Percentiles rank a stretch among this genome's conserved stretches.
Evolutionary conservation across 1,140 invertebrate species (phyloP).

Genomic region (Drosophila carrolli): DNA sequence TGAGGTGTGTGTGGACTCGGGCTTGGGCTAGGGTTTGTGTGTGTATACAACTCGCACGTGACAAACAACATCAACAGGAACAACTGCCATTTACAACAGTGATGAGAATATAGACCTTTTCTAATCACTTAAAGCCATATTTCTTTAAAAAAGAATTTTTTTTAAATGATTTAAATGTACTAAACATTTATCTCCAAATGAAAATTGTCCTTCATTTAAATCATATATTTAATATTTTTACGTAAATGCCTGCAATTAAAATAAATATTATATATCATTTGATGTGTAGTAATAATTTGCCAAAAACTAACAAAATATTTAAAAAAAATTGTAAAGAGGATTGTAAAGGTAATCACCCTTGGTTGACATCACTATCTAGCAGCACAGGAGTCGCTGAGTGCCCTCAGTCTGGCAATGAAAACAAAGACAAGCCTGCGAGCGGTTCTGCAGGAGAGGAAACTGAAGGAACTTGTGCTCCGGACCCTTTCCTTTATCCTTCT

Average conservation of each 20-base stretch:
- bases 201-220: too few species aligned
- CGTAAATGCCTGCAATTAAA: too few species aligned
- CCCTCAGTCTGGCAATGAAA: conserved; percentile 30
- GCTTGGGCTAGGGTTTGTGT: conserved; percentile 9
- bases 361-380: neutral
- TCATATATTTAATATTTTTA: too few species aligned
- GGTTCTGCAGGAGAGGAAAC: conserved; percentile 18
- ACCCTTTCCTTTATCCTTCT: conserved; percentile 10
- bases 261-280: neutral
- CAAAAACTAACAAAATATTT: neutral
- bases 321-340: neutral
- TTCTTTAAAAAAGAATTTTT: too few species aligned
- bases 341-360: neutral
- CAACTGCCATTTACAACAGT: conserved; percentile 3
- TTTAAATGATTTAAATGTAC: too few species aligned
- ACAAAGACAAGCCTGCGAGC: conserved; percentile 20
- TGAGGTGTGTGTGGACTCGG: conserved; percentile 35
- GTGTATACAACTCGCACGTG: conserved; percentile 39
- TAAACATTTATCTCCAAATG: too few species aligned
- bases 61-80: conserved; percentile 47
- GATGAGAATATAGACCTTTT: neutral
- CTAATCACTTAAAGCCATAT: neutral
- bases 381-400: conserved; percentile 11
- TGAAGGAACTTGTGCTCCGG: conserved; percentile 25
- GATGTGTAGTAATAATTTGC: neutral